phyloP scores from a whole-genome alignment of 2,888 invertebrate genomes.

The Leptodirus hochenwartii region DNA sequence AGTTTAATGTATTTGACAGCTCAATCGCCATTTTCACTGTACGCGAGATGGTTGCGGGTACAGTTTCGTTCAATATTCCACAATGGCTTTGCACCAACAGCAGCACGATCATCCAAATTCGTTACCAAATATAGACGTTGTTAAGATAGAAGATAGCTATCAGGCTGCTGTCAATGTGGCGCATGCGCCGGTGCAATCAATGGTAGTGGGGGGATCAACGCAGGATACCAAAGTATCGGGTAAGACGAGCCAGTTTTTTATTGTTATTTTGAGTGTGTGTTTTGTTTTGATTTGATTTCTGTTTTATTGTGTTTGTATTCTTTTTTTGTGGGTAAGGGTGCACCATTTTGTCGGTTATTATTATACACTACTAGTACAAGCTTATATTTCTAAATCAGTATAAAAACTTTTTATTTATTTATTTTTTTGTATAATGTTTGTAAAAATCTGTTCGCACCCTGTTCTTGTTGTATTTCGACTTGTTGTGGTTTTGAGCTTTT shows the following conservation, averaged over 20 bases:
- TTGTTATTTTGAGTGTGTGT: conserved; percentile 1
- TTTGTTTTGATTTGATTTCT: conserved; percentile 7
- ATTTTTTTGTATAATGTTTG: too few species aligned
- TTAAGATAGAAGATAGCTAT: too few species aligned
- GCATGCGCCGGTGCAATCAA: too few species aligned
- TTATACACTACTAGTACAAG: neutral
- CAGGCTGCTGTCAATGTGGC: too few species aligned
- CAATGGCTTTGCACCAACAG: conserved; percentile 53
- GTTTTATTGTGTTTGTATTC: conserved; percentile 1
- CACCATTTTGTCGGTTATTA: neutral
- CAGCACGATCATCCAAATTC: conserved; percentile 39
- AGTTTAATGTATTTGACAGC: too few species aligned
- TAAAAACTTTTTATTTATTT: too few species aligned
- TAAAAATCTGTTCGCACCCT: too few species aligned
- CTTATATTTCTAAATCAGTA: too few species aligned
- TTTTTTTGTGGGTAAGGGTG: neutral
- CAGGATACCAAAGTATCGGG: conserved; percentile 23
- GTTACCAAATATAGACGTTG: too few species aligned
- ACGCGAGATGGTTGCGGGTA: conserved; percentile 49
- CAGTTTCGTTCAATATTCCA: conserved; percentile 54
- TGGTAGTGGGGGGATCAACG: too few species aligned
- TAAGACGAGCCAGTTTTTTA: conserved; percentile 14
- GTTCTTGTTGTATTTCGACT: neutral
- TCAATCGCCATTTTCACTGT: conserved; percentile 63
- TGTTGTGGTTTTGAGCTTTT: conserved; percentile 1